Evolutionary conservation across 1,140 invertebrate species (phyloP).

Genomic region (Psix sp.): DNA sequence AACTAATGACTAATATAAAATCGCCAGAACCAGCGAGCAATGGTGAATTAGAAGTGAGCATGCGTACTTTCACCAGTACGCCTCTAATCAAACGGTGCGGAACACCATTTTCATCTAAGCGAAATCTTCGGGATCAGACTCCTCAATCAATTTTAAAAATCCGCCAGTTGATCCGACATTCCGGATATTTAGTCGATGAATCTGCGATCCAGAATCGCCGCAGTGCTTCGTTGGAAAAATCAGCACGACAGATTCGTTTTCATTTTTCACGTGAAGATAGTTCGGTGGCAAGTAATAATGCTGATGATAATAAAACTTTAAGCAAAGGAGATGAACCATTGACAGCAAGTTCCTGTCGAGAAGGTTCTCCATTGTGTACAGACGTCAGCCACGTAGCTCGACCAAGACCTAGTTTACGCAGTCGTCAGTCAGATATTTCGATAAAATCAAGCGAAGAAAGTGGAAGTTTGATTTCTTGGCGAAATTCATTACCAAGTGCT

Average conservation of each 20-base stretch:
- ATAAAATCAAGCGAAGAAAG: background rate
- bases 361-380: slow-evolving; percentile 20
- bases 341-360: slow-evolving; percentile 24
- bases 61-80: slow-evolving; percentile 65
- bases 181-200: slow-evolving; percentile 41
- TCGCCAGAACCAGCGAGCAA: slow-evolving; percentile 2
- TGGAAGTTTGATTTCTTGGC: too few species aligned
- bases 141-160: slow-evolving; percentile 75
- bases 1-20: slow-evolving; percentile 2
- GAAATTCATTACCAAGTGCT: too few species aligned
- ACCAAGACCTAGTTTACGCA: slow-evolving; percentile 66
- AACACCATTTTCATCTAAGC: slow-evolving; percentile 12
- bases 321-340: background rate
- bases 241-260: slow-evolving; percentile 55
- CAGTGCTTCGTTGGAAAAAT: slow-evolving; percentile 24
- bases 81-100: slow-evolving; percentile 68
- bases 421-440: background rate
- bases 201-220: background rate
- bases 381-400: slow-evolving; percentile 59
- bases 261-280: slow-evolving; percentile 39
- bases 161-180: slow-evolving; percentile 67
- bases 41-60: slow-evolving; percentile 41
- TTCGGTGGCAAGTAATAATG: background rate
- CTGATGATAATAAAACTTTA: background rate
- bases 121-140: slow-evolving; percentile 45